Base-by-base conservation (phyloP, 2,113 vertebrate species). In the Sebastes schlegelii region DNA sequence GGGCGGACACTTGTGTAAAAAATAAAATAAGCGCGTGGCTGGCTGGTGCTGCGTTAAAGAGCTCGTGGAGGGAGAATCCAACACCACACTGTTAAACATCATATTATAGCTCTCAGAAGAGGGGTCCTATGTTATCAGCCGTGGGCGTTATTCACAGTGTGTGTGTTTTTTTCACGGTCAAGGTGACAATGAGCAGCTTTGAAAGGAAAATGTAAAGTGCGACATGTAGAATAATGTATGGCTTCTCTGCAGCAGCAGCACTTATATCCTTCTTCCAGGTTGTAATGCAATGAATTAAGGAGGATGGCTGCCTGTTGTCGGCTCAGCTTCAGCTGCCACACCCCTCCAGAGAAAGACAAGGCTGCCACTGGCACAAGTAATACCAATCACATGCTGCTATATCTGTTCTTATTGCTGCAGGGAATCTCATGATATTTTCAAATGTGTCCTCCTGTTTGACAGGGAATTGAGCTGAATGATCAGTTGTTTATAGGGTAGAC, bases 311-410 rank as follows among this genome's bases (percentile, higher is more conserved):
- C 7, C 62, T 34, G 74, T 48, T 34, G 12, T 69, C 64, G 4
- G 52, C 63, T 77, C 64, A 5, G 67, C 83, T 83, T 77, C 64
- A 5, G 67, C 83, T 83, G 92, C 93, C 92, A 92, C 92, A 90
- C 92, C 93, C 93, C 93, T 93, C 90, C 78, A 71, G 40, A 79
- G 55, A 67, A 16, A 82, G 16, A 43, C 66, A 9, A 62, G 51
- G 23, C 55, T 65, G n/a, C 46, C 62, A 66, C 12, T 64, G 2
- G 9, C n/a, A 45, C 54, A 77, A 55, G n/a, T 65, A 52, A 16
- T n/a, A 43, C 23, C n/a, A 16, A 58, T 66, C 75, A 68, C 76
- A 72, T 83, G 79, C 46, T 19, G 0, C 3, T 34, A 34, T 10
- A 11, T 72, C 14, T 61, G 46, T 42, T 23, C 1, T 23, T 52